phyloP scores from a whole-genome alignment of 1,140 invertebrate genomes.

The Drosophila leontia region DNA sequence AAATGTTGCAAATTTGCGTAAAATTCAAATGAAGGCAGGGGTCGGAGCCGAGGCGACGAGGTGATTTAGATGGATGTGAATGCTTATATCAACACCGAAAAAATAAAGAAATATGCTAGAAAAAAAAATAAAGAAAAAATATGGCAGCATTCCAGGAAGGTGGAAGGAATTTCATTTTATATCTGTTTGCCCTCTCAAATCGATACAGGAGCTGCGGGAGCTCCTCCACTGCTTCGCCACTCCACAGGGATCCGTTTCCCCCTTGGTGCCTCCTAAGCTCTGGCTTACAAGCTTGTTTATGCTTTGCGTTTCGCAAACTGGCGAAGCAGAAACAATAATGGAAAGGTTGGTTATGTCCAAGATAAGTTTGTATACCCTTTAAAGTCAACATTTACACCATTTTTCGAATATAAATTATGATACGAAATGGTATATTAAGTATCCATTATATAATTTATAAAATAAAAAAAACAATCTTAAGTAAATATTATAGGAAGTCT shows the following conservation, averaged over 20 bases:
- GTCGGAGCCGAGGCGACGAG: conserved; percentile 16
- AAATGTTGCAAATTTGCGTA: conserved; percentile 67
- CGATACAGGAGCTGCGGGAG: conserved; percentile 38
- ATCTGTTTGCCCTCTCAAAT: conserved; percentile 37
- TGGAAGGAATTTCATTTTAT: conserved; percentile 36
- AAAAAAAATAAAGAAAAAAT: conserved; percentile 33
- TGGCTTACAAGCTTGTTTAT: conserved; percentile 69
- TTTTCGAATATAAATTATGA: background rate
- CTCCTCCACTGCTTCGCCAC: conserved; percentile 2
- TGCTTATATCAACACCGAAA: conserved; percentile 49
- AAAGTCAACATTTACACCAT: background rate
- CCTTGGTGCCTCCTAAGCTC: conserved; percentile 25
- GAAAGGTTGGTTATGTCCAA: too few species aligned
- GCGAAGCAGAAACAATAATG: conserved; percentile 19
- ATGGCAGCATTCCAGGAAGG: conserved; percentile 28
- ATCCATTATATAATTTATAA: background rate
- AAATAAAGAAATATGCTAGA: background rate
- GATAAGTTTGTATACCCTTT: background rate
- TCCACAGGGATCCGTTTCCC: conserved; percentile 11
- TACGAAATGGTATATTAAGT: background rate
- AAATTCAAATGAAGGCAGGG: conserved; percentile 67
- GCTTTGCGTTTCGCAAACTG: conserved; percentile 3
- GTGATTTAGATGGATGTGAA: conserved; percentile 59
- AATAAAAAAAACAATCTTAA: background rate
- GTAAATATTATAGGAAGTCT: too few species aligned